These are phyloP conservation scores for Acholoe squamosa DNA, from an alignment of 2,888 invertebrate species.

Conservation along the genomic window DNA sequence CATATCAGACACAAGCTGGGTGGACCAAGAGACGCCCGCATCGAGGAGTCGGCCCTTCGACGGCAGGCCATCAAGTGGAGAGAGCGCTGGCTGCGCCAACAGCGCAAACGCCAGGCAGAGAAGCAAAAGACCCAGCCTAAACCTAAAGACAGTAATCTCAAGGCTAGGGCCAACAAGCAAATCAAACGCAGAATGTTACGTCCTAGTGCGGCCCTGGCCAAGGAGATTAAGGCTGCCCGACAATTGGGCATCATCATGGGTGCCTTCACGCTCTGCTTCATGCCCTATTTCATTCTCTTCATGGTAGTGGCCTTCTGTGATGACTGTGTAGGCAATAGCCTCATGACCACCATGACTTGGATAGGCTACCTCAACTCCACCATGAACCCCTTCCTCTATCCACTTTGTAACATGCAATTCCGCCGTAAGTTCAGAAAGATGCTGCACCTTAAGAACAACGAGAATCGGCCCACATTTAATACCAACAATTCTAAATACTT, in stretches of 20 bases:
- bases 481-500: constrained; percentile 44
- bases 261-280: constrained; percentile 86
- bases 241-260: constrained; percentile 86
- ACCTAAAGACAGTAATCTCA: constrained; percentile 52
- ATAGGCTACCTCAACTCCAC: constrained; percentile 85
- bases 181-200: constrained; percentile 37
- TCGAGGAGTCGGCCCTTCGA: constrained; percentile 64
- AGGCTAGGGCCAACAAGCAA: constrained; percentile 59
- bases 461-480: background rate
- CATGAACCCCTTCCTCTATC: constrained; percentile 85
- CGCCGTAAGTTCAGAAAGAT: constrained; percentile 82
- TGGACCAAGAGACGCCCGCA: background rate
- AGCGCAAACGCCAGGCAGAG: constrained; percentile 34
- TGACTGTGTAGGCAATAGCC: constrained; percentile 83
- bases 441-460: constrained; percentile 68
- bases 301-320: constrained; percentile 85
- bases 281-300: constrained; percentile 86
- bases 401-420: constrained; percentile 85
- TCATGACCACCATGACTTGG: constrained; percentile 84
- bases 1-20: constrained; percentile 55
- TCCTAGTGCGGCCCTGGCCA: constrained; percentile 75
- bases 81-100: constrained; percentile 75
- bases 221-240: constrained; percentile 85
- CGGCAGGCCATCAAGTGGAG: constrained; percentile 71
- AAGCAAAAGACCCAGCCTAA: constrained; percentile 26